A percentile compares a stretch with the other conserved stretches of the same genome.
These are phyloP conservation scores for Motacilla alba DNA, from an alignment of 2,113 vertebrate genomes.

Conservation along the genomic window DNA sequence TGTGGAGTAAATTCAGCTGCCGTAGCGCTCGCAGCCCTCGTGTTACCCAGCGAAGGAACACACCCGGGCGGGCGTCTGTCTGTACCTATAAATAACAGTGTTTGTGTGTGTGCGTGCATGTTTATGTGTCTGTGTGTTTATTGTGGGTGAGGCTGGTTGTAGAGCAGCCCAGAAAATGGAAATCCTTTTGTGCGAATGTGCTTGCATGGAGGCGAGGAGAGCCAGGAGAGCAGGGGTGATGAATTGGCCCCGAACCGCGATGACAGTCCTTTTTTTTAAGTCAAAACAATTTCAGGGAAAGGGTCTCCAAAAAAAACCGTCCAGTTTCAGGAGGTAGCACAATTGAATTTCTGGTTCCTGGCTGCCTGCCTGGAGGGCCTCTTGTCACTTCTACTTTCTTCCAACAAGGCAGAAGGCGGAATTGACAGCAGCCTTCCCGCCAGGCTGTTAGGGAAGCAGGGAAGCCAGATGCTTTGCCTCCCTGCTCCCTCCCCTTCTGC, in stretches of 20 bases:
- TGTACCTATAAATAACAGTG: slow-evolving; percentile 6
- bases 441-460: slow-evolving; percentile 35
- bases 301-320: slow-evolving; percentile 33
- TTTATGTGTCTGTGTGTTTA: not conserved
- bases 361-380: slow-evolving; percentile 58
- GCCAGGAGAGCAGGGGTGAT: not conserved
- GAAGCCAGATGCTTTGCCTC: slow-evolving; percentile 60
- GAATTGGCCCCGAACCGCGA: not conserved
- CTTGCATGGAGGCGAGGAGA: not conserved
- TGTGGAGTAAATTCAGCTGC: slow-evolving; percentile 20
- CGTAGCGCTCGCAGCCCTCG: not conserved
- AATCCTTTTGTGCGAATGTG: slow-evolving; percentile 6
- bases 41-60: not conserved
- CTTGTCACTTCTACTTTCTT: slow-evolving; percentile 64
- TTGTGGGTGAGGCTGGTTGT: not conserved
- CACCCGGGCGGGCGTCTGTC: not conserved
- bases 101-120: not conserved
- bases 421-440: slow-evolving; percentile 59
- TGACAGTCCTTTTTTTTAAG: not conserved
- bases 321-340: slow-evolving; percentile 40
- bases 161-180: not conserved
- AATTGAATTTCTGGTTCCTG: slow-evolving; percentile 56
- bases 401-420: slow-evolving; percentile 62
- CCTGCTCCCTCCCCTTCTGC: slow-evolving; percentile 7
- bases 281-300: slow-evolving; percentile 26